Evolutionary conservation across 2,113 vertebrate genomes (phyloP).

Genomic region (Microtus pennsylvanicus): DNA sequence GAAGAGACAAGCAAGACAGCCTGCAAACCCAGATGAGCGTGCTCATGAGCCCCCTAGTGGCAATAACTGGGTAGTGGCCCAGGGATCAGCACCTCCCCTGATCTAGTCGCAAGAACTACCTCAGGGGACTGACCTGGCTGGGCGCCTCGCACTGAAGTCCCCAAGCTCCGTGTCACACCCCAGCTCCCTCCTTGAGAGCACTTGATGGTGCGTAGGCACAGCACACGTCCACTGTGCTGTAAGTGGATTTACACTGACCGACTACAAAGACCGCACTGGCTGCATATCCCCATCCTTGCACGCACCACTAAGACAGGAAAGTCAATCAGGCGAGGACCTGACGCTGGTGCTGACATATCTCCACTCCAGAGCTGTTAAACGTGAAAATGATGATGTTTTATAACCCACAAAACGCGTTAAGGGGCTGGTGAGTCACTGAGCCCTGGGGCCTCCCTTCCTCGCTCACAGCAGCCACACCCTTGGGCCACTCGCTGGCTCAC

Average conservation of each 20-base stretch:
- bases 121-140: background rate
- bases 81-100: background rate
- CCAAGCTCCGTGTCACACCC: background rate
- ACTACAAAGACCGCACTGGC: background rate
- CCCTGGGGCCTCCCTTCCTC: background rate
- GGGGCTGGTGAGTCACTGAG: background rate
- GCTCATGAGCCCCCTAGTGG: background rate
- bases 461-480: background rate
- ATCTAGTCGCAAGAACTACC: too few species aligned
- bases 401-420: slow-evolving; percentile 2
- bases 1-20: background rate
- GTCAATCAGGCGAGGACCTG: background rate
- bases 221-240: background rate
- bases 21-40: background rate
- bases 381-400: background rate
- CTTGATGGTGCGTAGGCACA: background rate
- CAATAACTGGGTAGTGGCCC: background rate
- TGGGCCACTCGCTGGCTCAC: too few species aligned
- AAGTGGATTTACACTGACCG: background rate
- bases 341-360: background rate
- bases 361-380: background rate
- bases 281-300: background rate
- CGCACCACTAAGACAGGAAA: background rate
- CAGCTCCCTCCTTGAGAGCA: background rate
- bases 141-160: background rate